Evolutionary conservation across 2,113 vertebrate species (phyloP).

Genomic region (Petromus typicus): DNA sequence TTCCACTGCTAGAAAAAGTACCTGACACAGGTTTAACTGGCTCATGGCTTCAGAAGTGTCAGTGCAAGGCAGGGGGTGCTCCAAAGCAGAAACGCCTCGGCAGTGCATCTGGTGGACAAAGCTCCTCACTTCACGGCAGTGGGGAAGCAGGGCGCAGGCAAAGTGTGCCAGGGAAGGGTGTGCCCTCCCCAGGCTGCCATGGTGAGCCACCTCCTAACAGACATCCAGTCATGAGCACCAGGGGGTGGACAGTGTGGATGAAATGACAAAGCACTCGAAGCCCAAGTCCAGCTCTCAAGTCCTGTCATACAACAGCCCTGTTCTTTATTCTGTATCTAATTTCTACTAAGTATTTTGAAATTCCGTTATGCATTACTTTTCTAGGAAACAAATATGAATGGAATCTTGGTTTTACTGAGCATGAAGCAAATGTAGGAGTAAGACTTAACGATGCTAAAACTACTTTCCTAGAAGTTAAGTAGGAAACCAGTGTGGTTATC

Average conservation of each 20-base stretch:
- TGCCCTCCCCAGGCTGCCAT: not conserved
- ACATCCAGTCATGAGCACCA: not conserved
- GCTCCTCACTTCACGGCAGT: not conserved
- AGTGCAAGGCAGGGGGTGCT: not conserved
- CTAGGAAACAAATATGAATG: not conserved
- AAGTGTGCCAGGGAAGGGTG: not conserved
- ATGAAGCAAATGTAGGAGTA: not conserved
- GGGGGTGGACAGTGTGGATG: not conserved
- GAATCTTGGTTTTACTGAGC: not conserved
- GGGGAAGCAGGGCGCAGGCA: not conserved
- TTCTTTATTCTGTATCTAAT: not conserved
- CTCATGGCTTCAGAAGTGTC: not conserved
- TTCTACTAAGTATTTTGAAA: conserved; percentile 22
- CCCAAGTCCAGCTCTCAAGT: not conserved
- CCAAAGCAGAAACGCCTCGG: not conserved
- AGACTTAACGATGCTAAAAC: not conserved
- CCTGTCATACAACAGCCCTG: not conserved
- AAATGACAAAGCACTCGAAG: not conserved
- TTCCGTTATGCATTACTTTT: not conserved
- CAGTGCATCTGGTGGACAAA: not conserved
- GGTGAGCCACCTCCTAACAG: not conserved
- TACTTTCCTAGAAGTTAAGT: not conserved
- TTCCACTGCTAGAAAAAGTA: too few relatives aligned
- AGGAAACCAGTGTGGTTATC: not conserved
- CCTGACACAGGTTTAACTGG: not conserved